phyloP scores from a whole-genome alignment of 2,797 vertebrate genomes.

The Sebastes minor region DNA sequence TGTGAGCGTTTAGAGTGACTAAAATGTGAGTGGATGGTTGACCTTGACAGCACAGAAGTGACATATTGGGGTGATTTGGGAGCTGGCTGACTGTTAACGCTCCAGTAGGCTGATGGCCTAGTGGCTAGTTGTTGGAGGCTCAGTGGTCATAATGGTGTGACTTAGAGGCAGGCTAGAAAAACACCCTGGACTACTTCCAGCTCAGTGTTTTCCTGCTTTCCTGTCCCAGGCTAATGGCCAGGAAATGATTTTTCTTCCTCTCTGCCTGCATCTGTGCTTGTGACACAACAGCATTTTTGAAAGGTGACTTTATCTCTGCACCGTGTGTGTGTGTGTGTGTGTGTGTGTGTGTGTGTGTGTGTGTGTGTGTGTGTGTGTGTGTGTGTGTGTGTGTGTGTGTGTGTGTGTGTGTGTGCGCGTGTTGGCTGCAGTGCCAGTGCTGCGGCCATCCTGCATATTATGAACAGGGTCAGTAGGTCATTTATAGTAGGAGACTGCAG shows the following conservation, averaged over 20 bases:
- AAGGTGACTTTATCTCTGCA: conserved; percentile 48
- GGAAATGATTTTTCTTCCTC: conserved; percentile 62
- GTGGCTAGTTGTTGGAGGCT: conserved; percentile 44
- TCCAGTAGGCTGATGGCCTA: conserved; percentile 53
- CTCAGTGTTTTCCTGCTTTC: conserved; percentile 50
- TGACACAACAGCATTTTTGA: conserved; percentile 60
- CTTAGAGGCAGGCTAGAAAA: conserved; percentile 40
- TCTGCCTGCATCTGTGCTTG: conserved; percentile 50
- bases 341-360: neutral
- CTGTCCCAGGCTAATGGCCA: conserved; percentile 45
- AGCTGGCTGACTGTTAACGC: conserved; percentile 54
- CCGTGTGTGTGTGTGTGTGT: neutral
- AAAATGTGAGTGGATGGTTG: conserved; percentile 39
- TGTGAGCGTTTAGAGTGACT: conserved; percentile 50
- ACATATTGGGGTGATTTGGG: conserved; percentile 76
- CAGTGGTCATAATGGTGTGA: conserved; percentile 42
- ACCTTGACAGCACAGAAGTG: conserved; percentile 73
- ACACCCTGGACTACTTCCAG: conserved; percentile 54
- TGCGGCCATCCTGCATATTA: conserved; percentile 13
- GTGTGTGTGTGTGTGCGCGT: neutral
- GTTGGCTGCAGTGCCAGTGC: conserved; percentile 23
- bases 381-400: neutral
- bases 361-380: neutral
- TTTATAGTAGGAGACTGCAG: conserved; percentile 41
- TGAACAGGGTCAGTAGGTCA: conserved; percentile 75